phyloP scores from a whole-genome alignment of 1,140 invertebrate genomes.

The Megalopta genalis region DNA sequence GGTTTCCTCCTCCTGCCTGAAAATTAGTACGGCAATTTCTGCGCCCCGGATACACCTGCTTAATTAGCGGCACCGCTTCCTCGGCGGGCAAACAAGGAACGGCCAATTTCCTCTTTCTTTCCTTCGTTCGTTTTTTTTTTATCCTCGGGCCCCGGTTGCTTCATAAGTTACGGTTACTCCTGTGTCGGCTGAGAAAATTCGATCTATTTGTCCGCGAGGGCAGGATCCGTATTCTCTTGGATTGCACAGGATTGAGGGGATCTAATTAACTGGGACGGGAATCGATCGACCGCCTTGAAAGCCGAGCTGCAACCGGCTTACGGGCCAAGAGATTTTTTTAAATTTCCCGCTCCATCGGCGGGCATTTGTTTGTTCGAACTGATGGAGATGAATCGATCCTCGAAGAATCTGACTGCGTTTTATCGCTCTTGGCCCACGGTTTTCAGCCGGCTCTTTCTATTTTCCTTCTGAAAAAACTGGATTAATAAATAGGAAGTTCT shows the following conservation, averaged over 20 bases:
- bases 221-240: conserved; percentile 3
- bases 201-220: conserved; percentile 22
- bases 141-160: background rate
- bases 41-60: conserved; percentile 7
- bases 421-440: no score
- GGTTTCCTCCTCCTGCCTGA: no score
- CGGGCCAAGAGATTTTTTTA: background rate
- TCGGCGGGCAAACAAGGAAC: conserved; percentile 33
- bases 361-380: background rate
- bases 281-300: conserved; percentile 20
- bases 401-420: background rate
- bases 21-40: no score
- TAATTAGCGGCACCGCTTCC: conserved; percentile 48
- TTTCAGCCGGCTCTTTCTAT: background rate
- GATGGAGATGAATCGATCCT: conserved; percentile 10
- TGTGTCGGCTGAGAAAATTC: conserved; percentile 7
- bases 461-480: background rate
- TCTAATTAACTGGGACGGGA: conserved; percentile 44
- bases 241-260: conserved; percentile 7
- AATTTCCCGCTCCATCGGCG: background rate
- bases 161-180: conserved; percentile 18
- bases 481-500: background rate
- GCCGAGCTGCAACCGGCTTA: background rate
- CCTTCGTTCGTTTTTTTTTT: background rate
- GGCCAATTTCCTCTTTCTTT: conserved; percentile 4